A percentile compares a stretch with the other conserved stretches of the same genome.
Conservation (phyloP, 2,113 vertebrate genomes). For the Mus musculus region DNA sequence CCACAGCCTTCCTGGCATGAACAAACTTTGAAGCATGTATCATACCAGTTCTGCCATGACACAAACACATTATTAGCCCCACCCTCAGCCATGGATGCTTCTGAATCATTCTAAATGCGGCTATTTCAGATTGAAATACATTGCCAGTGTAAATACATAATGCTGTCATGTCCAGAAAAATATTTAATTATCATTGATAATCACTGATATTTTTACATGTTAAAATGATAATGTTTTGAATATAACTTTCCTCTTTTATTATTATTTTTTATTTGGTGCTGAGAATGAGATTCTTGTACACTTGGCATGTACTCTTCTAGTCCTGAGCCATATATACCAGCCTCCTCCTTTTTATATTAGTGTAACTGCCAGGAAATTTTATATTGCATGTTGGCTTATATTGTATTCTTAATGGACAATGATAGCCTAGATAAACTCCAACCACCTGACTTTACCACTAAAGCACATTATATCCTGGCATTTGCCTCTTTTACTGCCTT, state of each 20-base stretch:
- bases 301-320: neutral
- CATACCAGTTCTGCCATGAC: neutral
- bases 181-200: neutral
- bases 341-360: neutral
- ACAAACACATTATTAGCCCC: neutral
- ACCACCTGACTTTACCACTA: neutral
- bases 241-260: neutral
- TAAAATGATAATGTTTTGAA: conserved; percentile 1
- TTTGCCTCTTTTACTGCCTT: neutral
- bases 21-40: neutral
- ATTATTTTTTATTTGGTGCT: neutral
- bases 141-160: neutral
- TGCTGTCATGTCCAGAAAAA: neutral
- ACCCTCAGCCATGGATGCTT: neutral
- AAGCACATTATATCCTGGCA: neutral
- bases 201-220: neutral
- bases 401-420: neutral
- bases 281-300: neutral
- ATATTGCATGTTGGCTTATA: conserved; percentile 1
- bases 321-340: neutral
- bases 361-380: neutral
- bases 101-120: neutral
- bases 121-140: neutral
- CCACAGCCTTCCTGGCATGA: neutral
- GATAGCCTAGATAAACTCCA: conserved; percentile 7